Evolutionary conservation across 2,888 invertebrate species (phyloP), one percentile per base, ranked within the genome.

Genomic region (Leptura quadrifasciata): DNA sequence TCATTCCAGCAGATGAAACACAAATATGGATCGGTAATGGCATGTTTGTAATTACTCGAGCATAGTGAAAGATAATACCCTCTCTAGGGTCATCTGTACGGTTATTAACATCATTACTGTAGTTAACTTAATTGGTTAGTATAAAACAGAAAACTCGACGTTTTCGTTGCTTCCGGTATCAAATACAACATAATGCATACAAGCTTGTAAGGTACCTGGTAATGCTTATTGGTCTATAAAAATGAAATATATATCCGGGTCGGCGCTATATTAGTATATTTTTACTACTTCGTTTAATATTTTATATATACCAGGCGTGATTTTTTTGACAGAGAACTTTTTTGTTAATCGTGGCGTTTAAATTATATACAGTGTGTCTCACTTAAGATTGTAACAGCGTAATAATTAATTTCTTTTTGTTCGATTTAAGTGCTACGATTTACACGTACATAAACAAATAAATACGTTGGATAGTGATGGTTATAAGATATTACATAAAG

Each of bases 61-160:
- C 27, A 61, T 12, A 61, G n/a, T 27, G 61, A 35, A 61, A 61
- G 31, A 35, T 61, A 31, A 61, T 61, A 61, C 31, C 61, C 18
- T 9, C 35, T 15, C 35, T 15, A 47, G n/a, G 61, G 61, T 61
- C 61, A 61, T 61, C 6, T 61, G 35, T 21, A 21, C 8, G 31
- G 35, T 27, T 61, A 61, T 61, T 61, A 61, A 35, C 61, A 61
- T 18, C 61, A 61, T 61, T 61, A 61, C 8, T 1, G 18, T n/a
- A 27, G 31, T 35, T 61, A 58, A 61, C 35, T 35, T 61, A 61
- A 61, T 61, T 61, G 61, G n/a, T 61, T 31, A 24, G 35, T 18
- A 61, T 61, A 35, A 27, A 61, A 31, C 61, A 61, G n/a, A n/a
- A 47, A 47, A 47, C 47, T 47, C 47, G 17, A 47, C 47, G 5